Conservation (phyloP, 2,888 invertebrate genomes). For the Caenorhabditis sinica region DNA sequence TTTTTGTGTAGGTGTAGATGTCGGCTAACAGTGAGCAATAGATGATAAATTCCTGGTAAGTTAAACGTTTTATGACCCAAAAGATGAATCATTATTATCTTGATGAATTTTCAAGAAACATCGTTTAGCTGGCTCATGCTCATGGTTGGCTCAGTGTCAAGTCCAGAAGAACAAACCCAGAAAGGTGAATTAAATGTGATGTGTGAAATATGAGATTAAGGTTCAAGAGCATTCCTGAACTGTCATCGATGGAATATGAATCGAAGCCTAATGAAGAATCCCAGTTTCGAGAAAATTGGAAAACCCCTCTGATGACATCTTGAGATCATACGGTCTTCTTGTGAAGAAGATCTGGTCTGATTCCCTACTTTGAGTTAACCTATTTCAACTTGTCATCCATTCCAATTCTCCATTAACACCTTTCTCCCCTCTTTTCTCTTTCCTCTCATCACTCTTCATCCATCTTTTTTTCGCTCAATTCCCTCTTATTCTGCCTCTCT, state of each 20-base stretch:
- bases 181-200: no score
- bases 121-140: no score
- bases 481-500: neutral
- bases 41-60: neutral
- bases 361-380: neutral
- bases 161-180: no score
- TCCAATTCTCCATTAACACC: constrained; percentile 25
- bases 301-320: neutral
- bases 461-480: neutral
- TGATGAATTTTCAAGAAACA: no score
- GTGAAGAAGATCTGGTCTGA: neutral
- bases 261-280: no score
- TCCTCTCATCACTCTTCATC: constrained; percentile 21
- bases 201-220: no score
- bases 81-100: neutral
- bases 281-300: no score
- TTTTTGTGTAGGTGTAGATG: constrained; percentile 11
- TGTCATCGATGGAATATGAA: no score
- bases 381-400: constrained; percentile 24
- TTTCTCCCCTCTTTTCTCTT: constrained; percentile 13
- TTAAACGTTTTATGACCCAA: neutral
- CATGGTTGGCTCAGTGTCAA: no score
- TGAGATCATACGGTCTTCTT: neutral
- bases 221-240: no score
- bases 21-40: neutral